Evolutionary conservation across 2,113 vertebrate species (phyloP), one percentile per base, ranked within the genome.

Genomic region (Puntigrus tetrazona): DNA sequence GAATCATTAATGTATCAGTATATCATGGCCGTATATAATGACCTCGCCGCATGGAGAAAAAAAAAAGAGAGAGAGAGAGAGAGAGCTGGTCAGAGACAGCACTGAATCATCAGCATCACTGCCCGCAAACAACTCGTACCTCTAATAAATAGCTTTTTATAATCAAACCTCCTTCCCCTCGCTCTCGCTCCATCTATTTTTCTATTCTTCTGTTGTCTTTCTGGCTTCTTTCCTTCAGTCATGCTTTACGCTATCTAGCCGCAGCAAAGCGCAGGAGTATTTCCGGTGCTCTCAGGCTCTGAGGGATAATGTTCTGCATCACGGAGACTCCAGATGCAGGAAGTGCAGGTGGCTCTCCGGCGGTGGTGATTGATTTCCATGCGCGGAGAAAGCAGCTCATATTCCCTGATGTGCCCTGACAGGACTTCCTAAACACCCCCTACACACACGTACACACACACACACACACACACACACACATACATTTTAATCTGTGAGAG

Each of bases 351-450:
- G 77, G 70, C 81, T 84, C 81, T 83, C 45, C 13, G 75, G 57
- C 82, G 76, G 36, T 77, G 50, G 85, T 86, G 81, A 88, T 86
- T 88, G 84, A 88, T 88, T 85, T 75, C 72, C 70, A 81, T 69
- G 81, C 29, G 25, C 55, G 86, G 75, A 86, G 77, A 86, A 82
- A 81, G 45, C 41, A 13, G 45, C 45, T 81, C 79, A 84, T 81
- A 72, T 85, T 82, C 61, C 87, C 79, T 86, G 59, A 86, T 86
- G 81, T 72, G 78, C 70, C 69, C 47, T 84, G 84, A 86, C 87
- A 86, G 72, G 77, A 77, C 81, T 86, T 86, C 76, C 70, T 87
- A 74, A 61, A 73, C 69, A 70, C 76, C 52, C 72, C 50, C n/a
- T 14, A 45, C 11, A 14, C 22, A 47, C 20, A 63, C 18, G 78